Base-by-base conservation (phyloP, 2,797 vertebrate genomes). In the Podarcis siculus region DNA sequence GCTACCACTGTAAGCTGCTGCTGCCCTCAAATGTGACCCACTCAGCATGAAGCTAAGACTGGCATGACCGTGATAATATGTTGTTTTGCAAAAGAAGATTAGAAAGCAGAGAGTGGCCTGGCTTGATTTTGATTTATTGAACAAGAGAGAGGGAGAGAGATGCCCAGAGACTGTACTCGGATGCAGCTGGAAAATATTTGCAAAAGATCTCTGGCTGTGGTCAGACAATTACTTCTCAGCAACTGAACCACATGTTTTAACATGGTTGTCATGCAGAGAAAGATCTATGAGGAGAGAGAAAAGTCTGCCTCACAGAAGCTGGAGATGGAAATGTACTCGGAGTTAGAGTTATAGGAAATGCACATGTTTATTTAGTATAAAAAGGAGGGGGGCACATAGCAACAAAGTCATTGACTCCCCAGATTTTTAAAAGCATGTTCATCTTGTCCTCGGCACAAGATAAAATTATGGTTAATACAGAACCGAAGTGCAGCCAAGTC, bases 21-120 rank as follows among this genome's bases (percentile, higher is more conserved):
- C 13, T 71, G 0, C 71, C n/a, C 90, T 88, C 49, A 81, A 49
- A 3, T 6, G 32, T 73, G 7, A 82, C 13, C 85, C 7, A 12
- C 3, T 66, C 23, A 83, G 3, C 3, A 66, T 7, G 10, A 49
- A 32, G 3, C 80, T n/a, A 91, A 93, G 71, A 3, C 86, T n/a
- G 71, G 0, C 8, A 73, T 88, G 67, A 85, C 81, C 0, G 49
- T 10, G 2, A 61, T 75, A 85, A 32, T 81, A 32, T 15, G 0
- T 30, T 91, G 58, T 89, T 83, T 69, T 0, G 8, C 49, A n/a
- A 8, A 90, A 86, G 8, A 8, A 82, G 2, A 9, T 69, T 25
- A 79, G 64, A 94, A 89, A 55, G 55, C 3, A 9, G 21, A 88
- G 66, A 61, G 78, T 72, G 90, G 25, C 2, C 5, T 79, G 71